Evolutionary conservation across 1,140 invertebrate species (phyloP), one percentile per base, ranked within the genome.

Genomic region (Drosophila novamexicana): DNA sequence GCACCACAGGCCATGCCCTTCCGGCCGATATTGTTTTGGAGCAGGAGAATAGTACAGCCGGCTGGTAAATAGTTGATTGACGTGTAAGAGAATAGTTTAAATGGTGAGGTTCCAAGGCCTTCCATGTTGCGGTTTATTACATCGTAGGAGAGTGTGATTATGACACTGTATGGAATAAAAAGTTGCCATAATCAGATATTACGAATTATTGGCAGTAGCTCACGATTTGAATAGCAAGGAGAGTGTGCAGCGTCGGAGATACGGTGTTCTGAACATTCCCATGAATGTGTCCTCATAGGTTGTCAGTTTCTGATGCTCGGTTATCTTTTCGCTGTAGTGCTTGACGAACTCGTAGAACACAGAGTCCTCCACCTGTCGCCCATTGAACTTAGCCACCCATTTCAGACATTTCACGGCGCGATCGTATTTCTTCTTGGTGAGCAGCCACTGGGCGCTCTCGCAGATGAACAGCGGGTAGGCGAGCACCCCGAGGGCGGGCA

Each of bases 361-460:
- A 0, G 84, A 77, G 2, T 93, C 90, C 12, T 92, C 82, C 12
- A 95, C 81, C 18, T 79, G 68, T 53, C 86, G 91, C 0, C 93
- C 91, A 83, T 95, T 95, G 34, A 94, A 92, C 67, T 91, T 90
- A 4, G 94, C 94, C 50, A 95, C 94, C 61, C 79, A 92, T 52
- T 89, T 78, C 49, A 95, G 93, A 62, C 94, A 93, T 18, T 91
- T 44, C n/a, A 94, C 92, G 6, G 94, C 94, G 50, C 93, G 81
- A 6, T 94, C 92, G 12, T 92, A 92, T 18, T 91, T 81, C 3
- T 93, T 93, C 83, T 94, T 93, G 53, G 94, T 94, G 3, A 95
- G 84, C 18, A 95, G 89, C 94, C 95, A 95, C 63, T 94, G 93
- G 0, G 94, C 94, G 56, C 94, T 95, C 85, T 95, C 94, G 64